Percentiles rank a stretch among this genome's conserved stretches.
Evolutionary conservation across 2,113 vertebrate species (phyloP).

Genomic region (Raja brachyura): DNA sequence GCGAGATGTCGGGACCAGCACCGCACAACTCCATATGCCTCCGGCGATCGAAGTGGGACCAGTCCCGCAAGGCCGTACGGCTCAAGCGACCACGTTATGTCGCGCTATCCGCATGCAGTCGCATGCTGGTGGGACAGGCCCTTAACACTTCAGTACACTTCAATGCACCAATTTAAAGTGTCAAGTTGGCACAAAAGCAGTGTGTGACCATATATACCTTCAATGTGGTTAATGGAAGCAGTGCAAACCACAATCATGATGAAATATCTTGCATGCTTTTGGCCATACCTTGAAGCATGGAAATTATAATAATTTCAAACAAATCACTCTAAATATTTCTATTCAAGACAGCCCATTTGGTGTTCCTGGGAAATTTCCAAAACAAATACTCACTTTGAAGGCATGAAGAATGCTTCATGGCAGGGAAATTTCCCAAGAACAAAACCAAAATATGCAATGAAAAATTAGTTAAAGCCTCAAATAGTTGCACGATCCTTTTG

Average conservation of each 20-base stretch:
- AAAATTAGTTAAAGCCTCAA: background rate
- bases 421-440: no score
- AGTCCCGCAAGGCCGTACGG: no score
- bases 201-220: background rate
- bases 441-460: background rate
- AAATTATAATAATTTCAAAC: background rate
- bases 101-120: no score
- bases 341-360: background rate
- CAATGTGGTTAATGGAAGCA: background rate
- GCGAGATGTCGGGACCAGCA: no score
- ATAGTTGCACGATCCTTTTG: background rate
- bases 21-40: no score
- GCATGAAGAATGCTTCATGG: background rate
- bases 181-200: background rate
- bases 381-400: background rate
- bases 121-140: no score
- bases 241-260: background rate
- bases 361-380: no score
- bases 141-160: background rate
- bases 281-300: background rate
- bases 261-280: background rate
- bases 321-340: background rate
- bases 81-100: no score
- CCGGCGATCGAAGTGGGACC: no score
- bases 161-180: background rate